Base-by-base conservation (phyloP, 2,797 vertebrate genomes). In the Falco biarmicus region DNA sequence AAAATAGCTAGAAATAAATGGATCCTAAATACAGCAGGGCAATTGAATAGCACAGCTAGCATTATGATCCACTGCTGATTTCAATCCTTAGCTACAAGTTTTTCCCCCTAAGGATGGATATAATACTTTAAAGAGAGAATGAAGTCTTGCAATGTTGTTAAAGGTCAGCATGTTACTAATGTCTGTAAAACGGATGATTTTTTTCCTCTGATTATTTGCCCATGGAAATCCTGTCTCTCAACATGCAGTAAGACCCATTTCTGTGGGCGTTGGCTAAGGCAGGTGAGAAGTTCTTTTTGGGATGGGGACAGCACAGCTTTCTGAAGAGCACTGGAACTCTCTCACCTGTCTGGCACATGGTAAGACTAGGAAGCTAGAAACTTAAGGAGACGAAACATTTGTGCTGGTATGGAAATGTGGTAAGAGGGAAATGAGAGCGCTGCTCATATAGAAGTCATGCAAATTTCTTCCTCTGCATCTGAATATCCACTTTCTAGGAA, bases 141-240 rank as follows among this genome's bases (percentile, higher is more conserved):
- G 93, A 95, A 92, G 64, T 50, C 71, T 94, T 87, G 63, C 0
- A 0, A 92, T 90, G 71, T 47, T 95, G 83, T 66, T 96, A 96
- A 96, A 96, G 95, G 94, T 95, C 95, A 95, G 29, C 45, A 22
- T 83, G 86, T 92, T 94, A 93, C 86, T 84, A 61, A 92, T 83
- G 64, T 68, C 94, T 94, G 32, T 79, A 92, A 92, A 94, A 94
- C 75, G 48, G 75, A 85, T 70, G 45, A 15, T 47, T 87, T 93
- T 79, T 64, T 14, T 37, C 39, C 59, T 20, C 31, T 66, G 59
- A 91, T 89, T 88, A 88, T 82, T 76, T 91, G 85, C 65, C 87
- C 80, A 53, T 76, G 74, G 83, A 93, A 94, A 89, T 86, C 64
- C 65, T 85, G 34, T 48, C 84, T 78, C 53, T 37, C 1, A 5